Percentiles rank a stretch among this genome's conserved stretches.
Conservation (phyloP, 2,113 vertebrate species). For the Penelope pileata region DNA sequence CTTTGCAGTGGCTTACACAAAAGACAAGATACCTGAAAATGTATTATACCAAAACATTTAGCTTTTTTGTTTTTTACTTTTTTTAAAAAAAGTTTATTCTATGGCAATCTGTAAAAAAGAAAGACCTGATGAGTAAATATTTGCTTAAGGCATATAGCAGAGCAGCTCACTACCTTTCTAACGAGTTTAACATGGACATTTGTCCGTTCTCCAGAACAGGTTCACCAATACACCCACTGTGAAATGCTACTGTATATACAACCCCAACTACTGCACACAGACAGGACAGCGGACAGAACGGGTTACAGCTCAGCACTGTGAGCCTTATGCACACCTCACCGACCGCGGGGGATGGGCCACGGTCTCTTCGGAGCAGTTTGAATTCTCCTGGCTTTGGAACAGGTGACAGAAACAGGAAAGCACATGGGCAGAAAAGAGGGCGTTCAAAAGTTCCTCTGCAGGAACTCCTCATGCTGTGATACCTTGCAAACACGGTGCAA, state of each 20-base stretch:
- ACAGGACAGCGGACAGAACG: conserved; percentile 64
- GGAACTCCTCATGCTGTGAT: background rate
- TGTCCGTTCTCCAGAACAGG: conserved; percentile 64
- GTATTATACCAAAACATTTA: conserved; percentile 75
- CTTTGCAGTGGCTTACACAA: conserved; percentile 76
- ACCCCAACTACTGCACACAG: conserved; percentile 68
- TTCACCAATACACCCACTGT: conserved; percentile 68
- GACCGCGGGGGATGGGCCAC: background rate
- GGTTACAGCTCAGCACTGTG: conserved; percentile 23
- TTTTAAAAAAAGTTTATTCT: conserved; percentile 72
- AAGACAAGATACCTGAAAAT: conserved; percentile 75
- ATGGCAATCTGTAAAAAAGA: conserved; percentile 79
- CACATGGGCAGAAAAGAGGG: background rate
- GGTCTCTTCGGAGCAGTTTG: background rate
- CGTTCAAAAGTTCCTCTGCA: background rate
- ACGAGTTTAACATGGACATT: conserved; percentile 65
- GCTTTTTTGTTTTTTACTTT: conserved; percentile 52
- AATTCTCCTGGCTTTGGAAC: background rate
- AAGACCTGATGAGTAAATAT: conserved; percentile 79
- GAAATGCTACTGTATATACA: conserved; percentile 77
- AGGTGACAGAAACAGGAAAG: conserved; percentile 60
- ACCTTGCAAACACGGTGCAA: conserved; percentile 42
- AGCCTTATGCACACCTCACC: conserved; percentile 54
- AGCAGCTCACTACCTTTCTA: conserved; percentile 79
- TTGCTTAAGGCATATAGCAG: conserved; percentile 85